Conservation (phyloP, 37 sponge, comb jelly and placozoan species). For the Crambe crambe region DNA sequence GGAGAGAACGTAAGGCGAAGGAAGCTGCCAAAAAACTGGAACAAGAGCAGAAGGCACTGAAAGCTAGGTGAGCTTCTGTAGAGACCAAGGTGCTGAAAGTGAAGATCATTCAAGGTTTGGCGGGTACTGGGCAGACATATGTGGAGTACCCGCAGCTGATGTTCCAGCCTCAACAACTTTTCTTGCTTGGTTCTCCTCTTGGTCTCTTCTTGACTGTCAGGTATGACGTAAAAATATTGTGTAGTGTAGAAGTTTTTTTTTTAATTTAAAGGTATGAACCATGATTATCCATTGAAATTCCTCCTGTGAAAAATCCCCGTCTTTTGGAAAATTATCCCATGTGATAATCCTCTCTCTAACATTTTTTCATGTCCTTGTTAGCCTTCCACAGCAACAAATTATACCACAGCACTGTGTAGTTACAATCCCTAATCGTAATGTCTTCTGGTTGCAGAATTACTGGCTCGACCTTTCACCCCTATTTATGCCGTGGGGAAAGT, state of each 20-base stretch:
- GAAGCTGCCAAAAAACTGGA: conserved; percentile 12
- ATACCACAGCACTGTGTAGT: too few relatives aligned
- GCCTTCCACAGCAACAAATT: too few relatives aligned
- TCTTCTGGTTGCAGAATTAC: too few relatives aligned
- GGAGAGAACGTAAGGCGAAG: conserved; percentile 3
- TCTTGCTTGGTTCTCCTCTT: conserved; percentile 92
- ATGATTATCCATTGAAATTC: too few relatives aligned
- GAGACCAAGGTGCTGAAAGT: not conserved
- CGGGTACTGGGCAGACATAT: conserved; percentile 88
- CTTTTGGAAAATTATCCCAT: too few relatives aligned
- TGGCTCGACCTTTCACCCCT: not conserved
- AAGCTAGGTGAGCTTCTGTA: not conserved
- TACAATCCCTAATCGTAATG: too few relatives aligned
- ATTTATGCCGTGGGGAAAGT: not conserved
- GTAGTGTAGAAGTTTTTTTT: too few relatives aligned
- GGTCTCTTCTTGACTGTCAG: conserved; percentile 92
- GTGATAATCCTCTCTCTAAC: too few relatives aligned
- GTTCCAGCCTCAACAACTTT: conserved; percentile 76
- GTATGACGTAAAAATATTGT: conserved; percentile 42
- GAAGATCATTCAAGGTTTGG: conserved; percentile 54
- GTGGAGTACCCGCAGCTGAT: conserved; percentile 68
- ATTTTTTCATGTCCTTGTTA: too few relatives aligned
- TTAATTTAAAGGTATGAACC: too few relatives aligned
- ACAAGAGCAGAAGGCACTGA: conserved; percentile 19
- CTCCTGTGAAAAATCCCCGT: too few relatives aligned